Evolutionary conservation across 2,113 vertebrate species (phyloP), one percentile per base, ranked within the genome.

Genomic region (Syngnathus floridae): DNA sequence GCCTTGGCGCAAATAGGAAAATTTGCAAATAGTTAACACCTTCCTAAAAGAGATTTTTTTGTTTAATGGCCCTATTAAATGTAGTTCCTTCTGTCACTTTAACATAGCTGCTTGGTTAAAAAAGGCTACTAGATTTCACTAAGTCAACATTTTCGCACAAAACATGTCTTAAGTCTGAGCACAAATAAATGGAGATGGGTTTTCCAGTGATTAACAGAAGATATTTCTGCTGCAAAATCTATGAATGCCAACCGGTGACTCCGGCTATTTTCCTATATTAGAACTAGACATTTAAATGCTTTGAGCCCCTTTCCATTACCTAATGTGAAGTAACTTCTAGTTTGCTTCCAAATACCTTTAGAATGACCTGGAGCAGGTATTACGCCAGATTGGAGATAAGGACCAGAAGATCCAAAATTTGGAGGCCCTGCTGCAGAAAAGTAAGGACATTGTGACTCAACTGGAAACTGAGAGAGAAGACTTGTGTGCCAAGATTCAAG

Each of bases 381-480:
- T 99, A 62, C 93, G 96, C 73, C 97, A 98, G 86, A 98, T 99
- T 71, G 95, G 97, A 14, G 97, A 99, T 77, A 99, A 99, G 71
- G 97, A 99, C 82, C 96, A 98, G 91, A 98, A 98, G 88, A 99
- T 97, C 67, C 96, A 98, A 87, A 99, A 99, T 78, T 92, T 99
- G 73, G 97, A 99, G 84, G 96, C 95, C 65, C 90, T 99, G 76
- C 90, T 99, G 74, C 95, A 98, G 83, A 99, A 98, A 84, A 93
- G 95, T 82, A 96, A 95, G 77, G 94, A 97, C 79, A 96, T 92
- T 37, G 93, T 95, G 77, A 91, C 90, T 41, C 87, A 98, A 72
- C 87, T 99, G 67, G 97, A 99, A 89, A 87, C 93, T 0, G 96
- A 99, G 85, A 90, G 97, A 81, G 95, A 99, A 52, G 96, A 99